Evolutionary conservation across 2,113 vertebrate genomes (phyloP).

Genomic region (Pseudonaja textilis): DNA sequence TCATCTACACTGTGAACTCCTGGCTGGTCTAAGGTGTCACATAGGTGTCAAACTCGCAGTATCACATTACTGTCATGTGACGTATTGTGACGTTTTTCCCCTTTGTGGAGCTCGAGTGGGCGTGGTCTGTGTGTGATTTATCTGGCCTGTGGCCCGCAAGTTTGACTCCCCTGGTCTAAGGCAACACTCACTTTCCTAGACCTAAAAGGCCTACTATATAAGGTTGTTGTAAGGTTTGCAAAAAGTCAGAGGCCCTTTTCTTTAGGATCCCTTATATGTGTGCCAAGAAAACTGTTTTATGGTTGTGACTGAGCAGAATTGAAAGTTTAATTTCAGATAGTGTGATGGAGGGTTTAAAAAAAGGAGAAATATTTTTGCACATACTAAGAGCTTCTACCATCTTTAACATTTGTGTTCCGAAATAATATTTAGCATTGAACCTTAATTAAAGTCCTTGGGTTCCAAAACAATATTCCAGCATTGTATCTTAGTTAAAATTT

Average conservation of each 20-base stretch:
- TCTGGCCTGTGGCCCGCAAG: too few relatives aligned
- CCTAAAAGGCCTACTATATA: background rate
- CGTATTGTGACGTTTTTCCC: too few relatives aligned
- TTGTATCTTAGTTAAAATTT: background rate
- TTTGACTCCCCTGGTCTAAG: background rate
- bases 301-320: background rate
- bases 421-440: background rate
- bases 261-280: background rate
- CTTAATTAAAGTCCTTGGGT: too few relatives aligned
- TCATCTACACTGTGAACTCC: background rate
- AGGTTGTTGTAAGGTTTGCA: background rate
- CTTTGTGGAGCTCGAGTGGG: too few relatives aligned
- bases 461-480: background rate
- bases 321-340: background rate
- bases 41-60: too few relatives aligned
- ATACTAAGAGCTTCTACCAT: background rate
- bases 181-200: background rate
- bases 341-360: background rate
- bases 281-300: background rate
- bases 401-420: background rate
- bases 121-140: too few relatives aligned
- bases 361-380: background rate
- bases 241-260: background rate
- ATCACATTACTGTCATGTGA: too few relatives aligned
- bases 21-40: background rate